Base-by-base conservation (phyloP, 2,797 vertebrate genomes). In the Thalassophryne amazonica region DNA sequence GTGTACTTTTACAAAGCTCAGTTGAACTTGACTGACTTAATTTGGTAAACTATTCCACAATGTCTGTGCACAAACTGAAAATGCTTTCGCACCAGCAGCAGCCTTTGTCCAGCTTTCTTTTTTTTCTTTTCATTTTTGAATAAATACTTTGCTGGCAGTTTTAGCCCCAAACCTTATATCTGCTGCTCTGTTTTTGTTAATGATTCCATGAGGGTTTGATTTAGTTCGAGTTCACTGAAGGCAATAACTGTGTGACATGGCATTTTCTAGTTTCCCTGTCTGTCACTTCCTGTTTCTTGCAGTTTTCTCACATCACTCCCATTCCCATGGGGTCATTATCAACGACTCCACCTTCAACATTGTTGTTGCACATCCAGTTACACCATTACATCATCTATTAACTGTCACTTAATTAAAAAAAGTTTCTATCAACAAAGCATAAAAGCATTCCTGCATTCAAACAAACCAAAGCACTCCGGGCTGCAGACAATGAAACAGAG, bases 211-310 rank as follows among this genome's bases (percentile, higher is more conserved):
- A 61, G 35, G 49, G 53, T 49, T 36, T 28, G 12, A 16, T 14
- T 40, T 38, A 13, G 53, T 52, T 41, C 51, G 25, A 35, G 7
- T 51, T 36, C 51, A 22, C 30, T 59, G 40, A 28, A 31, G 25
- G 49, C 38, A 24, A 34, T 12, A 39, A 32, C 21, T 53, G 27
- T 29, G 32, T 61, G 58, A 59, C 38, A 48, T 47, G 30, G 27
- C 46, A 39, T 78, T 83, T 80, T 67, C 67, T 79, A 67, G 20
- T 49, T 65, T 55, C 40, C 55, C 30, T 48, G 49, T 45, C 5
- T 23, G 62, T 51, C 50, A 60, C 53, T 73, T 73, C 52, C 67
- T 72, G 42, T 78, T 83, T 83, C 79, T 65, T 76, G 82, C 12
- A 36, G 61, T 74, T 60, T 67, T 29, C 34, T 51, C 30, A 16